These are phyloP conservation scores for Florisuga fusca DNA, from an alignment of 2,797 vertebrate genomes.

Conservation along the genomic window DNA sequence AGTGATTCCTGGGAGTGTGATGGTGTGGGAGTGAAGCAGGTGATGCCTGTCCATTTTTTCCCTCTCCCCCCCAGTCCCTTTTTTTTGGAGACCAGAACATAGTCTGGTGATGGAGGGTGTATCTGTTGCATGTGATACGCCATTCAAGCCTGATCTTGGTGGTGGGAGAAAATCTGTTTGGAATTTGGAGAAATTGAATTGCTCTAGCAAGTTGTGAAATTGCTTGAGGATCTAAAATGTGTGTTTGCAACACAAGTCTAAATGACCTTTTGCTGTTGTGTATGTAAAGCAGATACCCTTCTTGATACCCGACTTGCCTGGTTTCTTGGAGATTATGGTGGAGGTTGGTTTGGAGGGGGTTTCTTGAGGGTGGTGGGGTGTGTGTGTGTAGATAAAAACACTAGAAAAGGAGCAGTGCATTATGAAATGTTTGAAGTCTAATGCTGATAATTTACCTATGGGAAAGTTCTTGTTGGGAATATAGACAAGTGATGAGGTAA, in stretches of 20 bases:
- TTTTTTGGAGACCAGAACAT: background rate
- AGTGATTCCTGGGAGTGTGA: background rate
- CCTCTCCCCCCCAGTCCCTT: background rate
- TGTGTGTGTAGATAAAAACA: background rate
- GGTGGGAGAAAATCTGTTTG: background rate
- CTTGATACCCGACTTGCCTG: background rate
- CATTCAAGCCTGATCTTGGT: background rate
- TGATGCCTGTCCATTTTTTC: background rate
- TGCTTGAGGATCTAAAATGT: background rate
- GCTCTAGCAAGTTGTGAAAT: background rate
- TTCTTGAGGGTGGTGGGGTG: background rate
- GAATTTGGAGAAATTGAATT: background rate
- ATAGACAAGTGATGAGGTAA: background rate
- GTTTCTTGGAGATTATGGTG: background rate
- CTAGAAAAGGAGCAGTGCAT: background rate
- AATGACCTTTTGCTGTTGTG: background rate
- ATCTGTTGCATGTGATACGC: background rate
- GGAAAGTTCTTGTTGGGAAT: background rate
- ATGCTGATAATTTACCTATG: background rate
- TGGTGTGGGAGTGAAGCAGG: background rate
- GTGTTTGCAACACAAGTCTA: background rate
- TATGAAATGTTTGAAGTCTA: background rate
- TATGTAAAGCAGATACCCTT: background rate
- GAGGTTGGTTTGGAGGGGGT: background rate
- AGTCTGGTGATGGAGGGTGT: constrained; percentile 10